These are phyloP conservation scores for Volucella inanis DNA, from an alignment of 2,888 invertebrate species.

Conservation along the genomic window DNA sequence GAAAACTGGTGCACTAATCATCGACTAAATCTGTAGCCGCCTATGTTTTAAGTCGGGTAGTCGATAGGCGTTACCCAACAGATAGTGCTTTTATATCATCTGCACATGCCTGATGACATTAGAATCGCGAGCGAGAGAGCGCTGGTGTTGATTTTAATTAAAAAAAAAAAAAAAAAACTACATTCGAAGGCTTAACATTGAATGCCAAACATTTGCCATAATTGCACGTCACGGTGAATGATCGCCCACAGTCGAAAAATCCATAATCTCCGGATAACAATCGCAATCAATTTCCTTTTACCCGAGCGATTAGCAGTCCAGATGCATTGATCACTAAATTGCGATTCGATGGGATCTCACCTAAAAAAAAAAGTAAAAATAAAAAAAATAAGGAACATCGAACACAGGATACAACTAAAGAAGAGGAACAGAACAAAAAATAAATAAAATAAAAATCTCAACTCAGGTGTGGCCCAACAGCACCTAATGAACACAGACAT, in stretches of 20 bases:
- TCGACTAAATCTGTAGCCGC: too few species aligned
- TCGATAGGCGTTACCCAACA: too few species aligned
- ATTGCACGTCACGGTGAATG: conserved; percentile 58
- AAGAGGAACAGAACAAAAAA: conserved; percentile 1
- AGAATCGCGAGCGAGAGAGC: too few species aligned
- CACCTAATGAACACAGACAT: conserved; percentile 74
- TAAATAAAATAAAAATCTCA: conserved; percentile 26
- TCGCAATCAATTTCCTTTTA: conserved; percentile 65
- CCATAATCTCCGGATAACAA: conserved; percentile 69
- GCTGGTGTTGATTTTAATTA: too few species aligned
- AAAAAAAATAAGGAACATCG: conserved; percentile 27
- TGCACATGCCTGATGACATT: too few species aligned
- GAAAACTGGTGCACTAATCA: too few species aligned
- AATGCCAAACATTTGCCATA: conserved; percentile 14
- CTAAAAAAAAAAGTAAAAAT: conserved; percentile 57
- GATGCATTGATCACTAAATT: conserved; percentile 73
- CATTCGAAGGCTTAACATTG: too few species aligned
- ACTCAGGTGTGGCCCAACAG: conserved; percentile 74
- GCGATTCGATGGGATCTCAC: conserved; percentile 60
- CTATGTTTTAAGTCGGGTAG: too few species aligned
- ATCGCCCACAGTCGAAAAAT: conserved; percentile 64
- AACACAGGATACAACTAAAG: conserved; percentile 34
- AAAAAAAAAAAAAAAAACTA: too few species aligned
- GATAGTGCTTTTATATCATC: too few species aligned
- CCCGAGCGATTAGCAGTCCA: conserved; percentile 71